Base-by-base conservation (phyloP, 2,797 vertebrate species). In the Lepus oiostolus region DNA sequence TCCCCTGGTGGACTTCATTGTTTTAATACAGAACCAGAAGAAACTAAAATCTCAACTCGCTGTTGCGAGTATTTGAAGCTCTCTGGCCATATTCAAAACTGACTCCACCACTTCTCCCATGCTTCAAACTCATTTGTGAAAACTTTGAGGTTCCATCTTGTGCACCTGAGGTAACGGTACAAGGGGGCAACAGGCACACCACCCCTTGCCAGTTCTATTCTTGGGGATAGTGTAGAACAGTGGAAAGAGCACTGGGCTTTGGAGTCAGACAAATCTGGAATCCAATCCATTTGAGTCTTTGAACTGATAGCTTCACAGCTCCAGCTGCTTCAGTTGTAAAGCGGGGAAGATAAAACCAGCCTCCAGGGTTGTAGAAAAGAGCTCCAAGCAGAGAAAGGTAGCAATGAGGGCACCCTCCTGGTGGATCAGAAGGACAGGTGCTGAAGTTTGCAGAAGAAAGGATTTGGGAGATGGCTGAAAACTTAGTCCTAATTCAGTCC, bases 41-140 rank as follows among this genome's bases (percentile, higher is more conserved):
- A 84, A 65, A 60, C 24, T 79, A 52, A 65, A 90, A 60, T 65
- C 70, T 70, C 83, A 74, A 35, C 26, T 35, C 35, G 24, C 47
- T 72, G 50, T 63, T 77, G 32, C 10, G 93, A 30, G 85, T 28
- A 76, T 80, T 70, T 84, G 30, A 86, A 95, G 47, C 4, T 92
- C 52, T 72, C 83, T 26, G 26, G 42, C 42, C 42, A 90, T 24
- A 80, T 80, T 86, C 52, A 87, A 90, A 89, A 88, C 30, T 91
- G 8, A 63, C 22, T 70, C 16, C 19, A 32, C 32, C 21, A 65
- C 26, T 93, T 72, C 87, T 85, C n/a, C 70, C 32, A 26, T 1
- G 11, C 24, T 71, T 81, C 72, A 77, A 22, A 85, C 82, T n/a
- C 26, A 24, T 16, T 47, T 22, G 32, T 24, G 52, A 84, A 93